Evolutionary conservation across 2,888 invertebrate genomes (phyloP).

Genomic region (Mechanitis mazaeus): DNA sequence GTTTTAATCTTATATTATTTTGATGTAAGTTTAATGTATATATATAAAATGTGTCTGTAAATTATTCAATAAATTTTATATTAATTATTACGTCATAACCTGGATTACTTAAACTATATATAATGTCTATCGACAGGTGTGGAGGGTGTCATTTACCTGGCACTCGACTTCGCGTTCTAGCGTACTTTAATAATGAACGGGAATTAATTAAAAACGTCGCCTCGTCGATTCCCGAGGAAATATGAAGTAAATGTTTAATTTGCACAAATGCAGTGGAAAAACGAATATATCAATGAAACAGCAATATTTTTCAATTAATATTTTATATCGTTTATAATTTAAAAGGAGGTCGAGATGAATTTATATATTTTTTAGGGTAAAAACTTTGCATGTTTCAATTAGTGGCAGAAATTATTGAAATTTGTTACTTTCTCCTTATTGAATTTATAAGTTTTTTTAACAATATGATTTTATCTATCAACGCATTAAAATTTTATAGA

Average conservation of each 20-base stretch:
- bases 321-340: background rate
- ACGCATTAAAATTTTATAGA: no score
- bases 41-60: no score
- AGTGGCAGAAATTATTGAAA: background rate
- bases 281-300: conserved; percentile 9
- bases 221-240: conserved; percentile 25
- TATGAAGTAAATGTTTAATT: conserved; percentile 29
- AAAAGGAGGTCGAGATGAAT: background rate
- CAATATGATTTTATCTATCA: no score
- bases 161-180: conserved; percentile 29
- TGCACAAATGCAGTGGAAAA: conserved; percentile 19
- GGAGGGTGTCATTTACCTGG: conserved; percentile 33
- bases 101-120: conserved; percentile 11
- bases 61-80: no score
- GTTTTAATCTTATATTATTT: conserved; percentile 4
- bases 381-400: background rate
- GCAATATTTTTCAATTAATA: conserved; percentile 4
- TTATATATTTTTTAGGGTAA: background rate
- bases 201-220: conserved; percentile 38
- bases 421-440: no score
- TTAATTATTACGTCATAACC: no score
- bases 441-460: no score
- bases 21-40: background rate
- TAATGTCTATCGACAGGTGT: conserved; percentile 26
- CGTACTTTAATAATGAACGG: conserved; percentile 28